Evolutionary conservation across 2,888 invertebrate species (phyloP), one percentile per base, ranked within the genome.

Genomic region (Caenorhabditis panamensis): DNA sequence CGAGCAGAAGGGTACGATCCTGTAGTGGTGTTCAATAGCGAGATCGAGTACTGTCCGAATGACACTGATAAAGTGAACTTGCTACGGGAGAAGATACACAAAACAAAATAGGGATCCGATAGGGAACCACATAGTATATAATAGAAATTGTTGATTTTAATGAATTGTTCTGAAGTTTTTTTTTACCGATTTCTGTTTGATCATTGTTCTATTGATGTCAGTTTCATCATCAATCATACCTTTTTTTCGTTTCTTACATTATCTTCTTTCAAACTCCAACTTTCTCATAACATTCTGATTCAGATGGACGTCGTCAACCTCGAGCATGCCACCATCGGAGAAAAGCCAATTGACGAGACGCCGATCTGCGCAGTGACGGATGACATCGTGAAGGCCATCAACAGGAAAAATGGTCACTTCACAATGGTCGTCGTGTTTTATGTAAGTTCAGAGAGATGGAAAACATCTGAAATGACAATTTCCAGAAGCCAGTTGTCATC

Each of bases 61-160:
- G 81, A 81, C 18, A 58, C 66, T 3, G 78, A 78, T 1, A 73
- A 61, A 61, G 41, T 82, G 26, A 82, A 73, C 9, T 47, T 73
- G 78, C 31, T 78, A 58, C 61, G 66, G 61, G 64, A 78, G 13
- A 82, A 77, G 36, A 81, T 81, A 54, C 68, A 75, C 36, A 68
- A 64, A 18, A 68, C 31, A 16, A 67, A 62, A 11, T 63, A 47
- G 24, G 26, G 5, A 41, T 5, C 13, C 5, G 9, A 41, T 41
- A 13, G 13, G 31, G 16, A 3, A 59, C 6, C 2, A 36, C 20
- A 13, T 13, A 6, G 26, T 44, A 16, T 11, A 22, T 13, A 18
- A 11, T 18, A 31, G 28, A 24, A 9, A 2, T 49, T 54, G 26
- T 72, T 36, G 24, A 24, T 20, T 76, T 24, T 31, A 67, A n/a